A percentile compares a stretch with the other conserved stretches of the same genome.
Conservation (phyloP, 2,888 invertebrate genomes). For the Chorisops tibialis region DNA sequence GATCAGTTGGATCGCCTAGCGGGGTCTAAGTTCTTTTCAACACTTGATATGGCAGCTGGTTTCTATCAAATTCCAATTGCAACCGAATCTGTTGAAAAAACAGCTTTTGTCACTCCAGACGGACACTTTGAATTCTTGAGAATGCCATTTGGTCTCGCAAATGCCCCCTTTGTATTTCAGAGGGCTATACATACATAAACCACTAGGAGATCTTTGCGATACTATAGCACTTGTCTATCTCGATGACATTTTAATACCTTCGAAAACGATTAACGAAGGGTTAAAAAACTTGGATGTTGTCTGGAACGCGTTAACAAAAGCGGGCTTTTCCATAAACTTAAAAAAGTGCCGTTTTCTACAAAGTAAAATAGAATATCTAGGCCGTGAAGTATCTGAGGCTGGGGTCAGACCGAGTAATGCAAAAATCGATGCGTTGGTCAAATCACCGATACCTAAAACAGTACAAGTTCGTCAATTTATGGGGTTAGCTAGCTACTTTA, state of each 20-base stretch:
- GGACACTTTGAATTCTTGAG: constrained; percentile 35
- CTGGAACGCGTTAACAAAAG: neutral
- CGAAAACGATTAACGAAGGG: constrained; percentile 30
- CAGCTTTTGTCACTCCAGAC: constrained; percentile 35
- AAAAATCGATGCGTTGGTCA: constrained; percentile 5
- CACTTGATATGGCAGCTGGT: constrained; percentile 35
- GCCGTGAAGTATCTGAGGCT: constrained; percentile 7
- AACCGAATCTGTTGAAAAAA: constrained; percentile 34
- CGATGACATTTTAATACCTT: constrained; percentile 33
- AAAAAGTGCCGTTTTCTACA: constrained; percentile 1
- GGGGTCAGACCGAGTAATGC: constrained; percentile 2
- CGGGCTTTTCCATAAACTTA: neutral
- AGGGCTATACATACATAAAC: constrained; percentile 29
- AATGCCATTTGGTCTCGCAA: neutral
- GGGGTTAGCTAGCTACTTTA: constrained; percentile 10
- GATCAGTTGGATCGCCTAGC: constrained; percentile 36
- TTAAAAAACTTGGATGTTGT: neutral
- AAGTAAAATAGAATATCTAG: neutral
- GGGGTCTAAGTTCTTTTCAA: constrained; percentile 29
- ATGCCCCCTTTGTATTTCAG: neutral
- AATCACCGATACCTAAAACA: neutral
- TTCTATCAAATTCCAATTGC: constrained; percentile 37
- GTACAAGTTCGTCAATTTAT: neutral
- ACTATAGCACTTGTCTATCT: constrained; percentile 35
- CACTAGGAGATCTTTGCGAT: neutral